A percentile compares a stretch with the other conserved stretches of the same genome.
These are phyloP conservation scores for Plecotus auritus DNA, from an alignment of 2,113 vertebrate species.

Conservation along the genomic window DNA sequence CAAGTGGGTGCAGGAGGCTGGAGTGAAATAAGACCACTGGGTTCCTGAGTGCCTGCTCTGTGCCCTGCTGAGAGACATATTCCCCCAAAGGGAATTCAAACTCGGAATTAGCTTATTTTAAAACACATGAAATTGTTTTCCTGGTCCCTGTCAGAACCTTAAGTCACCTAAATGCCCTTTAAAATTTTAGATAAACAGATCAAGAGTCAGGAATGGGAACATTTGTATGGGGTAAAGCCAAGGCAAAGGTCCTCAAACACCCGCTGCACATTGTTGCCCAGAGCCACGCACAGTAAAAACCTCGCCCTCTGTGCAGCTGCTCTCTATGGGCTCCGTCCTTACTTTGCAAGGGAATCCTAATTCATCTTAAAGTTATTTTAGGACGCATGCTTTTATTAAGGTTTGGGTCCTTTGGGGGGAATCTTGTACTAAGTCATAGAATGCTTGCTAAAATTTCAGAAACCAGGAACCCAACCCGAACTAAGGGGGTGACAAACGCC, in stretches of 20 bases:
- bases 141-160: no score
- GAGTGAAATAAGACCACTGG: background rate
- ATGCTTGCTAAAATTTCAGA: background rate
- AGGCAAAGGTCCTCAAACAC: background rate
- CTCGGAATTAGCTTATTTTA: background rate
- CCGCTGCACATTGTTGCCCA: no score
- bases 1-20: background rate
- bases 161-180: background rate
- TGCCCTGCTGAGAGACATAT: background rate
- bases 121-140: background rate
- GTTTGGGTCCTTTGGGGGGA: no score
- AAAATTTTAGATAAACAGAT: background rate
- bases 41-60: background rate
- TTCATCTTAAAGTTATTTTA: background rate
- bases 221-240: background rate
- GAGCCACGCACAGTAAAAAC: accelerated
- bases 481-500: background rate
- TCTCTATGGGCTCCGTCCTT: accelerated
- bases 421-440: background rate
- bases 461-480: background rate
- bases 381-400: background rate
- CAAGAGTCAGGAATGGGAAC: background rate
- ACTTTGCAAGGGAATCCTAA: no score
- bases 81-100: background rate
- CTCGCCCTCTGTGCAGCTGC: background rate